Conservation (phyloP, 1,140 invertebrate species). For the Rhyacophila brunnea region DNA sequence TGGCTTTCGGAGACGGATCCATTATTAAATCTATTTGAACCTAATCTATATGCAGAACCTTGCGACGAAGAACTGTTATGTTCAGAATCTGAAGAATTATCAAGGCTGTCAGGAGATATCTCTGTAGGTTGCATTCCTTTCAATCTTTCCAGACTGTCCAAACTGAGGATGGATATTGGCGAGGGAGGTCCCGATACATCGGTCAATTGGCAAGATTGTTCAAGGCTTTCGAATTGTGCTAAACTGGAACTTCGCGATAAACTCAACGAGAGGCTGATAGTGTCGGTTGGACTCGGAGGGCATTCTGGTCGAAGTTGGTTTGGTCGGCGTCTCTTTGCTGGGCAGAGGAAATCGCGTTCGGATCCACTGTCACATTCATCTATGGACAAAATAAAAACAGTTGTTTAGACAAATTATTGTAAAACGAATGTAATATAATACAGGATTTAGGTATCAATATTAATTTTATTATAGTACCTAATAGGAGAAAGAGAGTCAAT, state of each 20-base stretch:
- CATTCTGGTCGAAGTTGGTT: slow-evolving; percentile 43
- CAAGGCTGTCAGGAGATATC: slow-evolving; percentile 57
- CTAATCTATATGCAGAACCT: slow-evolving; percentile 22
- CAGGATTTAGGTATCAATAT: too few relatives aligned
- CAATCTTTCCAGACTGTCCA: slow-evolving; percentile 50
- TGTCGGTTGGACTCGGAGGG: slow-evolving; percentile 40
- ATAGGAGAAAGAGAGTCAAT: too few relatives aligned
- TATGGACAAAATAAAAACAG: slow-evolving; percentile 29
- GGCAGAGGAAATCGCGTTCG: slow-evolving; percentile 75
- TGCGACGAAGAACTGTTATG: slow-evolving; percentile 30
- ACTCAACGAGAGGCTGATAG: slow-evolving; percentile 48
- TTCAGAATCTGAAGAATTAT: slow-evolving; percentile 37
- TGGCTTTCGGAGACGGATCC: slow-evolving; percentile 8
- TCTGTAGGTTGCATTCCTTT: slow-evolving; percentile 25
- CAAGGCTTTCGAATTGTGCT: slow-evolving; percentile 77
- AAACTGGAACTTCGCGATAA: slow-evolving; percentile 72
- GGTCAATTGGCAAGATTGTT: slow-evolving; percentile 63
- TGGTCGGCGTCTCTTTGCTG: slow-evolving; percentile 72
- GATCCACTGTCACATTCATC: slow-evolving; percentile 59
- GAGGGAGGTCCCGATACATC: slow-evolving; percentile 48
- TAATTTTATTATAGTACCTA: too few relatives aligned
- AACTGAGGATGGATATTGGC: slow-evolving; percentile 53
- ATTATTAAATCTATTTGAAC: slow-evolving; percentile 6
- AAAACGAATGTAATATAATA: too few relatives aligned
- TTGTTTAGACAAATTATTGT: too few relatives aligned